Evolutionary conservation across 2,888 invertebrate genomes (phyloP).

Genomic region (Alviniconcha strummeri): DNA sequence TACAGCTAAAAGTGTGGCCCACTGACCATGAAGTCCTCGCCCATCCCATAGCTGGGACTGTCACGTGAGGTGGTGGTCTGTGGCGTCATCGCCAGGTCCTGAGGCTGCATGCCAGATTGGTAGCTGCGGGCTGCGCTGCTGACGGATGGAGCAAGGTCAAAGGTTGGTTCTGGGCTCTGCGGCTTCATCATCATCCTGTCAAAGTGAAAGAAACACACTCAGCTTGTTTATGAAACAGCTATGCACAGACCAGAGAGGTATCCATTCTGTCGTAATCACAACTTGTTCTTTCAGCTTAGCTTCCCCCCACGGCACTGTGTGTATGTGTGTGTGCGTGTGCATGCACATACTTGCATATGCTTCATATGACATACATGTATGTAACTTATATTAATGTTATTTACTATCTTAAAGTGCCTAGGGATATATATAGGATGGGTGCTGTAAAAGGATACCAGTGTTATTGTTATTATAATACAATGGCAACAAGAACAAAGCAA

Average conservation of each 20-base stretch:
- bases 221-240: not conserved
- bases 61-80: slow-evolving; percentile 41
- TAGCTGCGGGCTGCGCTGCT: slow-evolving; percentile 29
- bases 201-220: not conserved
- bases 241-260: too few species aligned
- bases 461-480: too few species aligned
- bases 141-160: slow-evolving; percentile 51
- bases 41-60: slow-evolving; percentile 54
- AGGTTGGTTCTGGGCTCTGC: slow-evolving; percentile 49
- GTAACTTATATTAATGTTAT: too few species aligned
- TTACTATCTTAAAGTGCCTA: too few species aligned
- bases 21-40: slow-evolving; percentile 55
- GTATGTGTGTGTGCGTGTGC: not conserved
- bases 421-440: too few species aligned
- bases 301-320: not conserved
- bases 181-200: slow-evolving; percentile 56
- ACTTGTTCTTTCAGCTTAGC: too few species aligned
- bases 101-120: slow-evolving; percentile 25
- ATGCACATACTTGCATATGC: not conserved
- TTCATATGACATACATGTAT: not conserved
- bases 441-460: too few species aligned
- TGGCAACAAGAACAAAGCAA: too few species aligned
- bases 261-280: too few species aligned
- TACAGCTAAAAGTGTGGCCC: not conserved
- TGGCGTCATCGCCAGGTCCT: slow-evolving; percentile 28